Conservation (phyloP, 2,888 invertebrate species). For the Fragum whitleyi region DNA sequence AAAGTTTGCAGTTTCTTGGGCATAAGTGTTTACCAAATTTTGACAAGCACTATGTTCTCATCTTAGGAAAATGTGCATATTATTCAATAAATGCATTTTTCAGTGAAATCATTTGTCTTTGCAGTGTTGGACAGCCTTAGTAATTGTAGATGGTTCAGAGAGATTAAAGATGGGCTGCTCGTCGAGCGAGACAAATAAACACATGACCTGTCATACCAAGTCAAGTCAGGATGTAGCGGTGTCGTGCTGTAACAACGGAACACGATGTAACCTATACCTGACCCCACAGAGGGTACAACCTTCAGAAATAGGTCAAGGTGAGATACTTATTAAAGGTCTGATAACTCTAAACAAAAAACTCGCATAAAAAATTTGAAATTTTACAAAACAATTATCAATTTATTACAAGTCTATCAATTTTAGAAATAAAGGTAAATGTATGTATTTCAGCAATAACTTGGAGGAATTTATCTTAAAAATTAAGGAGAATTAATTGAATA, state of each 20-base stretch:
- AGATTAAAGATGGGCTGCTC: conserved; percentile 53
- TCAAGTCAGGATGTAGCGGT: conserved; percentile 58
- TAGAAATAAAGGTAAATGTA: no score
- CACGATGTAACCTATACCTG: conserved; percentile 71
- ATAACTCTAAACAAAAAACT: background rate
- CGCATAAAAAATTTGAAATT: background rate
- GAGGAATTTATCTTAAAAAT: no score
- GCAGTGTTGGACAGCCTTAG: conserved; percentile 63
- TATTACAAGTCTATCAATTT: no score
- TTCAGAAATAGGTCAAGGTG: conserved; percentile 42
- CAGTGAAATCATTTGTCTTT: no score
- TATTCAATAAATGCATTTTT: no score
- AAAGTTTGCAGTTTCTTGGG: no score
- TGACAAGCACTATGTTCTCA: no score
- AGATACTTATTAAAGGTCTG: background rate
- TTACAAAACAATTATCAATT: no score
- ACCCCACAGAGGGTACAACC: conserved; percentile 46
- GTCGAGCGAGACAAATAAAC: conserved; percentile 26
- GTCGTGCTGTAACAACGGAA: conserved; percentile 70
- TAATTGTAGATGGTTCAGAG: conserved; percentile 26
- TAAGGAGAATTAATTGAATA: no score
- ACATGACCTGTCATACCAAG: conserved; percentile 41
- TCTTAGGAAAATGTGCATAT: no score
- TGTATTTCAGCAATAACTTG: no score
- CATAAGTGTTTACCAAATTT: no score